These are phyloP conservation scores for Scaptomyza hsui DNA, from an alignment of 1,140 invertebrate species.

Conservation along the genomic window DNA sequence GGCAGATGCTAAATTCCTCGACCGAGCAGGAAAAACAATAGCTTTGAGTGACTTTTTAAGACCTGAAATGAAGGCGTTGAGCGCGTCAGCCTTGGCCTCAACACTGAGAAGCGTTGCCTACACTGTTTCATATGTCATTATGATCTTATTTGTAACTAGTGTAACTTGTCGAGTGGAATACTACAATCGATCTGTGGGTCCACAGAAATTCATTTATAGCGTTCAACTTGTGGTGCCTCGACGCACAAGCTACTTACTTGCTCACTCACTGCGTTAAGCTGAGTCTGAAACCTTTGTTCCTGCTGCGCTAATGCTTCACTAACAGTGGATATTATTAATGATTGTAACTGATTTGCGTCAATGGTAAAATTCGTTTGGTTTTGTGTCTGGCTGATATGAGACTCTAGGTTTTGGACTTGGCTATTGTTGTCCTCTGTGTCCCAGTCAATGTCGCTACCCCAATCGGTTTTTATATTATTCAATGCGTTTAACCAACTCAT, in stretches of 20 bases:
- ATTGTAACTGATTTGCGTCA: no score
- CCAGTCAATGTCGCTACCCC: neutral
- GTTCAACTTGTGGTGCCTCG: no score
- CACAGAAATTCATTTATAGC: no score
- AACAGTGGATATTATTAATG: neutral
- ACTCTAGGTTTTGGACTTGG: conserved; percentile 7
- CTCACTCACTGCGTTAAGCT: neutral
- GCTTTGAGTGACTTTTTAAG: no score
- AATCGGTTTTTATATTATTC: neutral
- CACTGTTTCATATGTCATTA: neutral
- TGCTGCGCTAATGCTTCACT: neutral
- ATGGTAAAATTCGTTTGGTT: conserved; percentile 6
- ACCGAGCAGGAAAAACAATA: no score
- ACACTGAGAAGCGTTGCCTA: neutral
- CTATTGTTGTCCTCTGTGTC: no score
- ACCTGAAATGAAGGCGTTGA: no score
- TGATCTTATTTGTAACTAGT: no score
- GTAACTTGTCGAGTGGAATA: neutral
- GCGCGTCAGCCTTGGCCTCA: neutral
- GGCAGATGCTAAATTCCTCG: no score
- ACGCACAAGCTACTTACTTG: neutral
- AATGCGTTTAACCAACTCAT: conserved; percentile 4
- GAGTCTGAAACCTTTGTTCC: conserved; percentile 2
- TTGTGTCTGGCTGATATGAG: conserved; percentile 5
- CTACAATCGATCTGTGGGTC: neutral